These are phyloP conservation scores for Pica pica DNA, from an alignment of 2,113 vertebrate species.

Conservation along the genomic window DNA sequence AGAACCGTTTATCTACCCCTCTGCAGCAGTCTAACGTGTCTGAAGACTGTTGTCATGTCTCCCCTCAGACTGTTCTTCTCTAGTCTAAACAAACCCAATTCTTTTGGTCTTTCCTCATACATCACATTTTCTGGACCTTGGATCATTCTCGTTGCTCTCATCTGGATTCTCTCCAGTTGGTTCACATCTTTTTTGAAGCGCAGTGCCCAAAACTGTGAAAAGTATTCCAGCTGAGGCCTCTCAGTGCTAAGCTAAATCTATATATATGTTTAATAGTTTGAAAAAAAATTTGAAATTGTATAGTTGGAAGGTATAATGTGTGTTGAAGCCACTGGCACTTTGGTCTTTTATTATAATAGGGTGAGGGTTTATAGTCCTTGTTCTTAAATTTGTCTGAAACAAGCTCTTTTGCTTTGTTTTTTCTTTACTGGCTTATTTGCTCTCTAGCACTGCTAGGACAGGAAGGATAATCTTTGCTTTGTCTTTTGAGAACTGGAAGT, in stretches of 20 bases:
- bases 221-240: constrained; percentile 40
- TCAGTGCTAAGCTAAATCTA: background rate
- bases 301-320: background rate
- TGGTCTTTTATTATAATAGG: background rate
- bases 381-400: background rate
- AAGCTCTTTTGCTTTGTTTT: background rate
- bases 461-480: background rate
- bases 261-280: background rate
- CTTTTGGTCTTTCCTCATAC: constrained; percentile 57
- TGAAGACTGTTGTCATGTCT: constrained; percentile 59
- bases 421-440: background rate
- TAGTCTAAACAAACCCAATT: constrained; percentile 62
- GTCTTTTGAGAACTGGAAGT: background rate
- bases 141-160: constrained; percentile 39
- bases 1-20: constrained; percentile 33
- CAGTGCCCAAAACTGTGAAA: constrained; percentile 39
- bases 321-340: background rate
- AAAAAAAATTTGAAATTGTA: background rate
- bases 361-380: background rate
- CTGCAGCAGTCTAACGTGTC: constrained; percentile 6
- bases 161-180: constrained; percentile 55
- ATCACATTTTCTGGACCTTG: constrained; percentile 60
- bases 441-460: background rate
- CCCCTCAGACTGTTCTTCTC: constrained; percentile 31
- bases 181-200: constrained; percentile 21